These are phyloP conservation scores for Sorex fumeus DNA, from an alignment of 2,113 vertebrate genomes.

Conservation along the genomic window DNA sequence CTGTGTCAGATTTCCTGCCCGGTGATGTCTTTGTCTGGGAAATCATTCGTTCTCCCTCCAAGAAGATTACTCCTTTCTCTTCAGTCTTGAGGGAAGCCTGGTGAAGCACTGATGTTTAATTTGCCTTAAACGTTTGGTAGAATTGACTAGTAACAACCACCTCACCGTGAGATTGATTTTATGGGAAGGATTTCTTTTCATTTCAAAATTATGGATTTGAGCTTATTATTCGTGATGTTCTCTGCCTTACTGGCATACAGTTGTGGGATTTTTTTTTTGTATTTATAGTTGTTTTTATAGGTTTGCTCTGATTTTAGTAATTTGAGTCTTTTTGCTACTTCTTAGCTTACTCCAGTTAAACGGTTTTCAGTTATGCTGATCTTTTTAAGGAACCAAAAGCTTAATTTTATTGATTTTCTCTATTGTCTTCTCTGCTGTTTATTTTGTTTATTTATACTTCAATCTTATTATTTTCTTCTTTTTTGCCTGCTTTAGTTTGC, in stretches of 20 bases:
- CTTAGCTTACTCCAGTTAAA: background rate
- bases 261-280: background rate
- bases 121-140: constrained; percentile 5
- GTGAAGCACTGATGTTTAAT: background rate
- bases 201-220: background rate
- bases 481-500: background rate
- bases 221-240: background rate
- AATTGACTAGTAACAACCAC: background rate
- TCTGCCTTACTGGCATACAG: no score
- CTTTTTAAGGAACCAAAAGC: background rate
- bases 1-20: background rate
- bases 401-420: constrained; percentile 13
- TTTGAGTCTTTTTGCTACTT: constrained; percentile 3
- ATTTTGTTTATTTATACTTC: background rate
- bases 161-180: background rate
- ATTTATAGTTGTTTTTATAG: background rate
- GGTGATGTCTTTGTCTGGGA: background rate
- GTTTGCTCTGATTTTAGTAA: constrained; percentile 33
- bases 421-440: constrained; percentile 22
- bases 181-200: background rate
- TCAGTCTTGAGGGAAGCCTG: background rate
- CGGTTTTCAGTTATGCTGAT: background rate
- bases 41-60: background rate
- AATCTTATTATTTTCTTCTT: background rate
- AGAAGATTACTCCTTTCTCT: constrained; percentile 28